phyloP scores from a whole-genome alignment of 53 echinoderm and acorn worm species.

The Henricia sp. region DNA sequence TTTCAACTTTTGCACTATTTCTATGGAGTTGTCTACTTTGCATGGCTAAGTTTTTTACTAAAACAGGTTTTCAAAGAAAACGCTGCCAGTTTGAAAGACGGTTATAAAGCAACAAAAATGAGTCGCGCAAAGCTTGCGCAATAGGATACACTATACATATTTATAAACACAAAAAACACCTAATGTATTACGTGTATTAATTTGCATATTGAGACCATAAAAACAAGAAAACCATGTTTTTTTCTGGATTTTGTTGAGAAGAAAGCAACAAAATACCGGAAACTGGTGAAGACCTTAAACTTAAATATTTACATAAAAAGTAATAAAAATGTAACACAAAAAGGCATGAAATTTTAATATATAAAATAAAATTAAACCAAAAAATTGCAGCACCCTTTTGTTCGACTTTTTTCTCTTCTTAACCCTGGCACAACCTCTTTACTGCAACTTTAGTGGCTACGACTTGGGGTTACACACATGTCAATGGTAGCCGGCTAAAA shows the following conservation, averaged over 20 bases:
- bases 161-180: slow-evolving; percentile 43
- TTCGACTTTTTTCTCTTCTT: not conserved
- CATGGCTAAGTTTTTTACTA: too few relatives aligned
- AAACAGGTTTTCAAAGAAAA: not conserved
- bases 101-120: too few relatives aligned
- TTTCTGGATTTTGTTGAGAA: not conserved
- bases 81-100: slow-evolving; percentile 43
- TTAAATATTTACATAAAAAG: slow-evolving; percentile 51
- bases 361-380: slow-evolving; percentile 42
- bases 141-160: slow-evolving; percentile 57
- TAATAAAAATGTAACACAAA: slow-evolving; percentile 18
- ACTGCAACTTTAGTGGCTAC: not conserved
- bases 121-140: slow-evolving; percentile 3
- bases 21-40: too few relatives aligned
- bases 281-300: slow-evolving; percentile 1
- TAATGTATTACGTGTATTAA: too few relatives aligned
- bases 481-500: not conserved
- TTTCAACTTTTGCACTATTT: too few relatives aligned
- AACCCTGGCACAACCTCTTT: not conserved
- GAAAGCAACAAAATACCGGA: not conserved
- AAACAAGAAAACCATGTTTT: not conserved
- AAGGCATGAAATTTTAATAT: too few relatives aligned
- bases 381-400: slow-evolving; percentile 59
- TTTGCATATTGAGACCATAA: not conserved
- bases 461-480: too few relatives aligned